Conservation (phyloP, 2,113 vertebrate species). For the Cettia cetti region DNA sequence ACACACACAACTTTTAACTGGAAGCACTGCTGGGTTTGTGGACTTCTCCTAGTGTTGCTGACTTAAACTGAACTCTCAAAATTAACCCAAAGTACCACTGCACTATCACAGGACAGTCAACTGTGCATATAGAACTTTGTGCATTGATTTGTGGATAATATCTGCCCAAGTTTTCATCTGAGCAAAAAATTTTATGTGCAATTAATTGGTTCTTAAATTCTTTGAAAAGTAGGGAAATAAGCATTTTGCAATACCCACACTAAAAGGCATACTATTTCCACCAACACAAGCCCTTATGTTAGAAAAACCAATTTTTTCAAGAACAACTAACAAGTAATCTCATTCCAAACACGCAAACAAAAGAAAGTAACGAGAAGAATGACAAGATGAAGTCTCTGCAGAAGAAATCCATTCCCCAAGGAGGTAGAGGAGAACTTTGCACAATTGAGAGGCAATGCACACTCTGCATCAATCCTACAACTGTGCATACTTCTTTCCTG, state of each 20-base stretch:
- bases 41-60: not conserved
- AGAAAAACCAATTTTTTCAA: not conserved
- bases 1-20: not conserved
- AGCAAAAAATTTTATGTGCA: not conserved
- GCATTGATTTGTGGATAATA: not conserved
- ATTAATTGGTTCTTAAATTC: not conserved
- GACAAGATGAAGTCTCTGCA: not conserved
- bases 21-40: not conserved
- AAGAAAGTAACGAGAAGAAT: not conserved
- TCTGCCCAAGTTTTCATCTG: not conserved
- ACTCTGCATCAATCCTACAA: not conserved
- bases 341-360: not conserved
- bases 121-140: not conserved
- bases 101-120: not conserved
- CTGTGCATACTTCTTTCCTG: not conserved
- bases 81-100: not conserved
- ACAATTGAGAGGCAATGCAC: not conserved
- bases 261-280: not conserved
- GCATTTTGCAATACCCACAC: not conserved
- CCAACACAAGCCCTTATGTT: not conserved
- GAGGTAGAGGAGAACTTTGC: not conserved
- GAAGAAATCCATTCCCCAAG: not conserved
- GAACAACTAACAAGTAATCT: not conserved
- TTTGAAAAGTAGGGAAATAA: not conserved
- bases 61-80: not conserved